Base-by-base conservation (phyloP, 1,140 invertebrate species). In the Plectus sambesii region DNA sequence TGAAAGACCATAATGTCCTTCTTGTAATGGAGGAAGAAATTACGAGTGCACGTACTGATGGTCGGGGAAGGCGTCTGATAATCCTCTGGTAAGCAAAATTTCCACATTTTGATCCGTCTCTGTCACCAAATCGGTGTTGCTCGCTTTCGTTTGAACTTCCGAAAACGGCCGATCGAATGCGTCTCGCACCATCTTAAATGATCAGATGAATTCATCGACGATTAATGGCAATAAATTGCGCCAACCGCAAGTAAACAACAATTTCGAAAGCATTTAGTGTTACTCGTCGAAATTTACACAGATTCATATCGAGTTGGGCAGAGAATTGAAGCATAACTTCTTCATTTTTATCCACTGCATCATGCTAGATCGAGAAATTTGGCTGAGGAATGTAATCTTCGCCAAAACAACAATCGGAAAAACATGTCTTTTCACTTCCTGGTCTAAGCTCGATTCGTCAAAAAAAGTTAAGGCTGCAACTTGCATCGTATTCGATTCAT, bases 51-150 rank as follows among this genome's bases (percentile, higher is more conserved):
- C 63, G 66, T 76, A 87, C 85, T 81, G 83, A 66, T 97, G 90
- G 52, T 79, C 76, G 1, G 87, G 85, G 76, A 83, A 98, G 57
- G 79, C 75, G 47, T 78, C 71, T 2, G 74, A 75, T 12, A 97
- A 74, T 24, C 79, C 81, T n/a, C 78, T 70, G 40, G 92, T 83
- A 1, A 97, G 71, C 22, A 87, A 69, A 60, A 83, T 79, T 69
- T 98, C 92, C 0, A 97, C 87, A 67, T 83, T 79, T 69, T 85
- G 80, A 72, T 98, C 92, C 8, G 86, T 87, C 77, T 92, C 87
- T 0, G 92, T 98, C 0, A 98, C 92, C 39, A 98, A 76, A 73
- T 97, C 92, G 48, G 92, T 84, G 54, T 82, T 81, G 50, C 79
- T 81, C 1, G 80, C 79, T 72, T 98, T 98, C 8, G 75, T 75